Percentiles rank a stretch among this genome's conserved stretches.
Conservation (phyloP, 1,140 invertebrate genomes). For the Agrilus planipennis region DNA sequence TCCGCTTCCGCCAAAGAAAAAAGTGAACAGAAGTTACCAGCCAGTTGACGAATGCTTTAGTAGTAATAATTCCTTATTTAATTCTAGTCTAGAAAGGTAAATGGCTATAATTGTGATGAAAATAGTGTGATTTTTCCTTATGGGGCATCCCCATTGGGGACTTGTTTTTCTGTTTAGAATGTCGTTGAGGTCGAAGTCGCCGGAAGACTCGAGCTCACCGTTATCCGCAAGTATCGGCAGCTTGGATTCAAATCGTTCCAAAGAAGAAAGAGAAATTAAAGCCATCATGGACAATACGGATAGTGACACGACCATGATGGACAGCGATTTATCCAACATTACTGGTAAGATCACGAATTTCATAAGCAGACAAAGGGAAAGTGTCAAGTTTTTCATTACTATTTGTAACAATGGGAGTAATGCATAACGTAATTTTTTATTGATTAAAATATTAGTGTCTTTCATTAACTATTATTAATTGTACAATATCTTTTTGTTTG, state of each 20-base stretch:
- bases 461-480: too few relatives aligned
- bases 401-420: neutral
- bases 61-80: constrained; percentile 36
- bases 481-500: too few relatives aligned
- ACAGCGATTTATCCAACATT: constrained; percentile 30
- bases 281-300: constrained; percentile 45
- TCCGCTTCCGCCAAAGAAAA: constrained; percentile 60
- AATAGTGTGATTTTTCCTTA: constrained; percentile 2
- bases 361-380: too few relatives aligned
- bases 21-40: constrained; percentile 36
- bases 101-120: neutral
- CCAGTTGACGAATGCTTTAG: constrained; percentile 39
- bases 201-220: constrained; percentile 54
- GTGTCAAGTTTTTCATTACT: constrained; percentile 3
- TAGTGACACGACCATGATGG: constrained; percentile 19
- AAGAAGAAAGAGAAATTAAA: constrained; percentile 57
- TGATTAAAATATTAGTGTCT: too few relatives aligned
- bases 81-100: constrained; percentile 44
- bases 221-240: constrained; percentile 66
- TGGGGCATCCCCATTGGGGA: neutral
- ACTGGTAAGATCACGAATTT: constrained; percentile 9
- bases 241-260: constrained; percentile 72
- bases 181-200: constrained; percentile 49
- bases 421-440: too few relatives aligned
- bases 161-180: constrained; percentile 34